Evolutionary conservation across 37 sponge, comb jelly and placozoan species (phyloP).

Genomic region (Ephydatia muelleri): DNA sequence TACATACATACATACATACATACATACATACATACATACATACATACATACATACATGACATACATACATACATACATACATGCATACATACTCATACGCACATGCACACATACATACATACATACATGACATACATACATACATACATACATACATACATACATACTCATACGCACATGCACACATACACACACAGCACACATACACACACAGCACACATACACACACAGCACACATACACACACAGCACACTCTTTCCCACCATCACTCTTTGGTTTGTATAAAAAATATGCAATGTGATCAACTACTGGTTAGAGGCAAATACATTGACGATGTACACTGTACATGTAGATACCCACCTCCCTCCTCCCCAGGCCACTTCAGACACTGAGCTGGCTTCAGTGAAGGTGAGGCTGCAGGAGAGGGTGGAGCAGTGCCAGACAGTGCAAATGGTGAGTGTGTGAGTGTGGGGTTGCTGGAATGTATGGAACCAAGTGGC

Average conservation of each 20-base stretch:
- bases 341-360: no score
- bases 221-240: background rate
- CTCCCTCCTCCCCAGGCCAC: background rate
- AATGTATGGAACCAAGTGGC: background rate
- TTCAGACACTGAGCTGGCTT: constrained; percentile 20
- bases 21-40: background rate
- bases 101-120: background rate
- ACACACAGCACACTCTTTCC: no score
- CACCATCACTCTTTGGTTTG: no score
- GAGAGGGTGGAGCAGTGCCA: constrained; percentile 12
- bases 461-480: background rate
- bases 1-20: no score
- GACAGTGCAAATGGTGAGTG: constrained; percentile 16
- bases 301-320: no score
- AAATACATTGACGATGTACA: no score
- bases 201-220: no score
- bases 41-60: background rate
- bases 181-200: background rate
- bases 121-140: background rate
- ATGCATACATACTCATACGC: no score
- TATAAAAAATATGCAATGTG: no score
- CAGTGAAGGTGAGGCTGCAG: background rate
- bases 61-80: background rate
- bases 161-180: background rate
- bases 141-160: background rate